Conservation (phyloP, 2,113 vertebrate species). For the Calyptommatus sinebrachiatus region DNA sequence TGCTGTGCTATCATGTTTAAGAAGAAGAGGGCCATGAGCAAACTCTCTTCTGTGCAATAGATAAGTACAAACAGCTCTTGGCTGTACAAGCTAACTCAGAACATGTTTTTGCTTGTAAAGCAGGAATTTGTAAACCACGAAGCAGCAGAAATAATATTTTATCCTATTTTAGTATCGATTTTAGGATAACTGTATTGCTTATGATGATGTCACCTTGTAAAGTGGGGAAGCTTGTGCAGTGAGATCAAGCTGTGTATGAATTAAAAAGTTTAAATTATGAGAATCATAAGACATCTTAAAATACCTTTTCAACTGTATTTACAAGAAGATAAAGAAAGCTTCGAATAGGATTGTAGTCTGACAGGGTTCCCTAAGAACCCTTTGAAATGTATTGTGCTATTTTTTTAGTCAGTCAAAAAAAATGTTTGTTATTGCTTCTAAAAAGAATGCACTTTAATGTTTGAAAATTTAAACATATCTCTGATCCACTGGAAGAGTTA, state of each 20-base stretch:
- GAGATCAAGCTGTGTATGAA: too few species aligned
- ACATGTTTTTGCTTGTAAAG: too few species aligned
- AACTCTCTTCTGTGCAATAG: background rate
- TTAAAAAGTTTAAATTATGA: too few species aligned
- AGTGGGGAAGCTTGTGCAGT: too few species aligned
- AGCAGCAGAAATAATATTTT: background rate
- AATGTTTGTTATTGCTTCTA: background rate
- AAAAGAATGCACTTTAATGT: background rate
- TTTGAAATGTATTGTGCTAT: background rate
- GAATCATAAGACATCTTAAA: background rate
- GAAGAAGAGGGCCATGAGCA: background rate
- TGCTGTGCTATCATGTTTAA: background rate
- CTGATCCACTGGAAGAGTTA: background rate
- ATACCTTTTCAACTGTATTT: background rate
- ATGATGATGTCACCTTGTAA: too few species aligned
- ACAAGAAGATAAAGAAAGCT: background rate
- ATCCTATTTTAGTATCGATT: too few species aligned
- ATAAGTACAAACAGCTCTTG: background rate
- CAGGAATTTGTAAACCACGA: too few species aligned
- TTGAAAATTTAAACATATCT: background rate
- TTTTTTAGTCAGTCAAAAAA: background rate
- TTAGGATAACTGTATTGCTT: too few species aligned
- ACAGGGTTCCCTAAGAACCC: background rate
- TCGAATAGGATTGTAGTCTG: background rate
- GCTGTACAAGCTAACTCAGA: background rate